phyloP scores from a whole-genome alignment of 1,140 invertebrate species.

The Drosophila lacertosa region DNA sequence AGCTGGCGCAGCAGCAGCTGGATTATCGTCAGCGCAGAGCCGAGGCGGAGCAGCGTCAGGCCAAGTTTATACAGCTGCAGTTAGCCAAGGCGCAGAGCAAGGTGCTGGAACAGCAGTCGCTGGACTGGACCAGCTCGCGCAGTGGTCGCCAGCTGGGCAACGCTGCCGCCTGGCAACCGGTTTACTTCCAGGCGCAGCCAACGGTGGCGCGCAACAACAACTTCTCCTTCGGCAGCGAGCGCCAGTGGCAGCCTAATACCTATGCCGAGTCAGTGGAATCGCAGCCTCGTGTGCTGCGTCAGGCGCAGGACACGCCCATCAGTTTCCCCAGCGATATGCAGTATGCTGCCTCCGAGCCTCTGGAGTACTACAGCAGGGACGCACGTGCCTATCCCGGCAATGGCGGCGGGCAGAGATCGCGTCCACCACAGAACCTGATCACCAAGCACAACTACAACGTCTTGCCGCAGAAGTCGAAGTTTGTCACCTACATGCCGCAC shows the following conservation, averaged over 20 bases:
- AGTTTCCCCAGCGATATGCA: slow-evolving; percentile 55
- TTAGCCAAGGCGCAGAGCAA: slow-evolving; percentile 70
- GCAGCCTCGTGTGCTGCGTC: slow-evolving; percentile 33
- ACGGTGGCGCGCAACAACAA: slow-evolving; percentile 36
- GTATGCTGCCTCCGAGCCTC: slow-evolving; percentile 48
- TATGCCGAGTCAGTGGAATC: slow-evolving; percentile 31
- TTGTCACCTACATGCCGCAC: slow-evolving; percentile 66
- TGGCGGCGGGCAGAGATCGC: slow-evolving; percentile 24
- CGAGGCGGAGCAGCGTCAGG: slow-evolving; percentile 72
- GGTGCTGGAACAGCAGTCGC: slow-evolving; percentile 42
- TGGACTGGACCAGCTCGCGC: slow-evolving; percentile 24
- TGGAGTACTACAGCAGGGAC: slow-evolving; percentile 42
- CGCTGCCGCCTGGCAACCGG: slow-evolving; percentile 40
- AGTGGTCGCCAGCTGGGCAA: slow-evolving; percentile 43
- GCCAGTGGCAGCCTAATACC: slow-evolving; percentile 52
- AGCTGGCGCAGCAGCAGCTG: slow-evolving; percentile 57
- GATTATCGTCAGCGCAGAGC: slow-evolving; percentile 65
- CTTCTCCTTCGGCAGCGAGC: slow-evolving; percentile 40
- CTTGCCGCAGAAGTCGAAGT: slow-evolving; percentile 62
- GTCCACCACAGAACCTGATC: slow-evolving; percentile 64
- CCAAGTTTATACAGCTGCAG: slow-evolving; percentile 66
- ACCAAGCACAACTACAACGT: slow-evolving; percentile 71
- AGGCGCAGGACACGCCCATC: slow-evolving; percentile 25
- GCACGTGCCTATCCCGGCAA: slow-evolving; percentile 49
- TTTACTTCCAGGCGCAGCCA: slow-evolving; percentile 37